Conservation (phyloP, 1,140 invertebrate genomes). For the Megathymus violae region DNA sequence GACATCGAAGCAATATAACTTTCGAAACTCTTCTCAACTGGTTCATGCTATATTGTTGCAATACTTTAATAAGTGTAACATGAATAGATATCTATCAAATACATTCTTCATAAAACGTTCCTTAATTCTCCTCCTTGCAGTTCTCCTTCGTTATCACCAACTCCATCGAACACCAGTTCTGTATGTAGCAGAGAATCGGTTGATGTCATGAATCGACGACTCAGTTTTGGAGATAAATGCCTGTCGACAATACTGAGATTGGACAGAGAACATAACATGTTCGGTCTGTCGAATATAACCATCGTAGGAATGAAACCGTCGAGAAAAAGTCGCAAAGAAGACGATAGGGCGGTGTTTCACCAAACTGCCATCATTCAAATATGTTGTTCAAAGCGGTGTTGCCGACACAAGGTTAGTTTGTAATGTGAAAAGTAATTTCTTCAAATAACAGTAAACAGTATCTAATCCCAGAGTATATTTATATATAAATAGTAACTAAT, state of each 20-base stretch:
- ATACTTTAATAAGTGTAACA: constrained; percentile 2
- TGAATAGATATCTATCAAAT: constrained; percentile 16
- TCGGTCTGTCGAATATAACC: constrained; percentile 68
- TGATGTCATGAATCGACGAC: constrained; percentile 30
- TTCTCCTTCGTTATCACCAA: constrained; percentile 55
- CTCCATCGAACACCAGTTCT: constrained; percentile 45
- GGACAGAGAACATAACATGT: constrained; percentile 71
- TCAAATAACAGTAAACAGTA: too few species aligned
- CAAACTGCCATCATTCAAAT: constrained; percentile 70
- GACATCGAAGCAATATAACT: too few species aligned
- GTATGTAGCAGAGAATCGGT: constrained; percentile 52
- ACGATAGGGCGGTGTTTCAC: constrained; percentile 61
- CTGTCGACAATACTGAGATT: constrained; percentile 68
- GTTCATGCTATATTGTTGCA: too few species aligned
- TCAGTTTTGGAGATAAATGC: constrained; percentile 59
- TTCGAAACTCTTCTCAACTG: too few species aligned
- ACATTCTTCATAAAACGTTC: too few species aligned
- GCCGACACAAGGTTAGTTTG: constrained; percentile 53
- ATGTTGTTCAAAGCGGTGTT: constrained; percentile 58
- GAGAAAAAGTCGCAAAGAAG: constrained; percentile 53
- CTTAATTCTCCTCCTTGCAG: constrained; percentile 46
- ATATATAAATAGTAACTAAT: too few species aligned
- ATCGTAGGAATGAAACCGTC: constrained; percentile 55
- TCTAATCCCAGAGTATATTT: too few species aligned
- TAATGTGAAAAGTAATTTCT: neutral